These are phyloP conservation scores for Channallabes apus DNA, from an alignment of 2,797 vertebrate species.

Conservation along the genomic window DNA sequence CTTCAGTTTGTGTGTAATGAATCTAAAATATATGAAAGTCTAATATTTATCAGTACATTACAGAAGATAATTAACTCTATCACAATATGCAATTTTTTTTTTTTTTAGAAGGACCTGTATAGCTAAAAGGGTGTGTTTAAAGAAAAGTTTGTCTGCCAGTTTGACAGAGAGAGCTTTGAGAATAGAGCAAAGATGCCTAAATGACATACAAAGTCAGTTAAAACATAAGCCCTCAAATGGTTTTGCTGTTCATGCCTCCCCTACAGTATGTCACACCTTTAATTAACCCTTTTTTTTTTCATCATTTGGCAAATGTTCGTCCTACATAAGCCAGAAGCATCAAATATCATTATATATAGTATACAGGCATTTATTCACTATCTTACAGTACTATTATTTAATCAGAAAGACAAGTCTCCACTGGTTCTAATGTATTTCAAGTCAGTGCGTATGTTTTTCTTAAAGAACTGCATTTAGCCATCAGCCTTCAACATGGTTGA, in stretches of 20 bases:
- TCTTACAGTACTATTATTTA: not conserved
- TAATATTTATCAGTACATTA: too few species aligned
- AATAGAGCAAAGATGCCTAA: not conserved
- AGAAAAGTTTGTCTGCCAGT: slow-evolving; percentile 2
- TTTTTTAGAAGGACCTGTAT: too few species aligned
- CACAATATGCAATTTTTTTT: too few species aligned
- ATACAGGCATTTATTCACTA: not conserved
- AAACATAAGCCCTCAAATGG: not conserved
- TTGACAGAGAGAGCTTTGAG: not conserved
- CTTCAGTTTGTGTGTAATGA: too few species aligned
- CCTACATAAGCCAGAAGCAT: not conserved
- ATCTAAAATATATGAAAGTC: too few species aligned
- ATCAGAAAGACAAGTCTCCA: not conserved
- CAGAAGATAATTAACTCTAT: too few species aligned
- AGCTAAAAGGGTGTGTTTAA: not conserved
- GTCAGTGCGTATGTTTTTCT: not conserved
- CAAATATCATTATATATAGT: not conserved
- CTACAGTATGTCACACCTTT: not conserved
- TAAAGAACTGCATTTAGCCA: not conserved
- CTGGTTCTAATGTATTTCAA: not conserved
- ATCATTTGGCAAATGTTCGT: too few species aligned
- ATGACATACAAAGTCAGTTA: not conserved
- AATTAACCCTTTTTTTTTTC: too few species aligned
- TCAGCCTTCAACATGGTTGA: not conserved
- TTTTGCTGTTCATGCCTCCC: not conserved